These are phyloP conservation scores for Dufourea novaeangliae DNA, from an alignment of 1,140 invertebrate genomes.

Conservation along the genomic window DNA sequence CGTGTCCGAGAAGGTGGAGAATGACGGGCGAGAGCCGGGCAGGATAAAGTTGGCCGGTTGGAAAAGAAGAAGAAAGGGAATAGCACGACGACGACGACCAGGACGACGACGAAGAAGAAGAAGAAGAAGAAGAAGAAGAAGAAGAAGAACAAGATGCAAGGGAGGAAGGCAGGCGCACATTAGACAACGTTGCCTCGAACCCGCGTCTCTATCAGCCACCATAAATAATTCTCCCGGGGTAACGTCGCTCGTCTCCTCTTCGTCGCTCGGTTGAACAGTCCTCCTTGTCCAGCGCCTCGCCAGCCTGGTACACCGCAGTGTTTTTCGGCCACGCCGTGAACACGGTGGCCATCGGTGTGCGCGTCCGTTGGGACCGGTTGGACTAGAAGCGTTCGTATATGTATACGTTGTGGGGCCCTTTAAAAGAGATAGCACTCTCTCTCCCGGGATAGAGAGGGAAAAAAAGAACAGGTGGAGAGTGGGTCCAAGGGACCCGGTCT, in stretches of 20 bases:
- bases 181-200: constrained; percentile 78
- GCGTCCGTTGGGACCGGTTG: constrained; percentile 70
- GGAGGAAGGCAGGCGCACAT: constrained; percentile 45
- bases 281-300: constrained; percentile 19
- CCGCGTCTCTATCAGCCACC: constrained; percentile 81
- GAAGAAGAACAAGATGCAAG: constrained; percentile 54
- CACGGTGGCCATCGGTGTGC: constrained; percentile 50
- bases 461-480: constrained; percentile 60
- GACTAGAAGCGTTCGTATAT: constrained; percentile 61
- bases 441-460: no score
- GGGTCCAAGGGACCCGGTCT: constrained; percentile 18
- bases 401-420: constrained; percentile 60
- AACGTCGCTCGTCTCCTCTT: constrained; percentile 43
- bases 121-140: constrained; percentile 54
- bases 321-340: constrained; percentile 65
- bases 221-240: constrained; percentile 79
- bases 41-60: constrained; percentile 57
- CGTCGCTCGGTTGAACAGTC: constrained; percentile 10
- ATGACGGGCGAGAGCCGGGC: constrained; percentile 55
- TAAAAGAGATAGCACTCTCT: constrained; percentile 68
- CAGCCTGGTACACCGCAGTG: constrained; percentile 17
- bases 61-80: constrained; percentile 60
- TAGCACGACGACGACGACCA: constrained; percentile 38
- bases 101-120: constrained; percentile 18
- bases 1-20: constrained; percentile 55